A percentile compares a stretch with the other conserved stretches of the same genome.
phyloP scores from a whole-genome alignment of 2,888 invertebrate species.

The Mongoloraphidia duomilia region DNA sequence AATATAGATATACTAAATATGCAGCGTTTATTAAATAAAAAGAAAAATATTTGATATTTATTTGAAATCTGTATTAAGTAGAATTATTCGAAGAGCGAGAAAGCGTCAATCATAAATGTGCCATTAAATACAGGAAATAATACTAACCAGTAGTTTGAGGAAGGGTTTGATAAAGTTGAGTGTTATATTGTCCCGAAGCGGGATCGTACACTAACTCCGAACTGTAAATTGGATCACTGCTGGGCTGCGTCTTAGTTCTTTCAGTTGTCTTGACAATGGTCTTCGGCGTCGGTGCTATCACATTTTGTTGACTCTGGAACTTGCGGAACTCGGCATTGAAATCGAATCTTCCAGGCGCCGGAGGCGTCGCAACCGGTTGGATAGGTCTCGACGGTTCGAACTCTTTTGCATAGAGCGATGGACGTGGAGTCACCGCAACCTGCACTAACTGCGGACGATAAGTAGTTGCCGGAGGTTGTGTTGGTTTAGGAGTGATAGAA shows the following conservation, averaged over 20 bases:
- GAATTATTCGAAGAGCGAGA: no score
- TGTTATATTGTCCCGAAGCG: constrained; percentile 61
- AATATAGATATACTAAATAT: no score
- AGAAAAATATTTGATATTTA: no score
- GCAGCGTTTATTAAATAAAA: no score
- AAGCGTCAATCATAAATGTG: no score
- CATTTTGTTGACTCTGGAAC: constrained; percentile 52
- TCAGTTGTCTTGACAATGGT: constrained; percentile 26
- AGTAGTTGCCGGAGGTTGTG: constrained; percentile 47
- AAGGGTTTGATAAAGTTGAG: constrained; percentile 58
- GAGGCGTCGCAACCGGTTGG: constrained; percentile 16
- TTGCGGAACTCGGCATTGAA: constrained; percentile 64
- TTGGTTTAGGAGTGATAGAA: constrained; percentile 45
- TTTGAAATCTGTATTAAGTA: no score
- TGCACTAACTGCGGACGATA: constrained; percentile 46
- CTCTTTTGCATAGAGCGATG: constrained; percentile 26
- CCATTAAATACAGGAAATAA: no score
- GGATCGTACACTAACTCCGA: constrained; percentile 68
- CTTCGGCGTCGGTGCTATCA: constrained; percentile 36
- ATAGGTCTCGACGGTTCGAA: constrained; percentile 19
- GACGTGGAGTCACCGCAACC: constrained; percentile 42
- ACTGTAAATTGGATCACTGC: constrained; percentile 55
- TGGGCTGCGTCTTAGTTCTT: constrained; percentile 24
- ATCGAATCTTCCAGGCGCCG: constrained; percentile 35
- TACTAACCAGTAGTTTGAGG: constrained; percentile 42